Conservation (phyloP, 2,113 vertebrate genomes). For the Polypterus senegalus region DNA sequence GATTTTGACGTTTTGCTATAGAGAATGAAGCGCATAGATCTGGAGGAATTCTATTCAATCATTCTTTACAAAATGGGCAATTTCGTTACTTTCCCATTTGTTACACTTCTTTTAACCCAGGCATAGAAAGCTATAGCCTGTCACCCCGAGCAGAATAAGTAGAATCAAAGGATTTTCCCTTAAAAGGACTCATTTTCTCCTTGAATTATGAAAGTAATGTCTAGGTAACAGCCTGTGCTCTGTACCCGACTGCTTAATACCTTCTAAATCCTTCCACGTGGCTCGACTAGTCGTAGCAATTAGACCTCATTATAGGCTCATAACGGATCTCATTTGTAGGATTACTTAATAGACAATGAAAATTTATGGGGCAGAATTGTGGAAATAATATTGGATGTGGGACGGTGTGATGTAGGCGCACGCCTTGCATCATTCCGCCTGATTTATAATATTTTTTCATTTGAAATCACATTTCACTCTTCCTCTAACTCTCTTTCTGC, state of each 20-base stretch:
- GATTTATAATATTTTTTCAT: slow-evolving; percentile 38
- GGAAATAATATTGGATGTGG: slow-evolving; percentile 72
- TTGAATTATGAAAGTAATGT: slow-evolving; percentile 98
- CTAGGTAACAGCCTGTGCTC: slow-evolving; percentile 95
- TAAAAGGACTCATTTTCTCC: slow-evolving; percentile 98
- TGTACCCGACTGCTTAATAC: slow-evolving; percentile 95
- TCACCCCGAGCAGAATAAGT: slow-evolving; percentile 69
- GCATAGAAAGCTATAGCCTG: slow-evolving; percentile 61
- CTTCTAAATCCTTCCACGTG: slow-evolving; percentile 99
- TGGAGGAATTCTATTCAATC: slow-evolving; percentile 43
- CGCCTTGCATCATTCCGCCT: slow-evolving; percentile 66
- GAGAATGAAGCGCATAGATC: slow-evolving; percentile 11
- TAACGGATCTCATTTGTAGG: slow-evolving; percentile 92
- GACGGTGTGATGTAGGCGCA: slow-evolving; percentile 60
- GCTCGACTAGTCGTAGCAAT: slow-evolving; percentile 87
- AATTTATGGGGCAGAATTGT: slow-evolving; percentile 94
- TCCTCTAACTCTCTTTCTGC: slow-evolving; percentile 21
- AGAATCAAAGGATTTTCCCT: slow-evolving; percentile 79
- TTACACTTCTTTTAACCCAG: slow-evolving; percentile 54
- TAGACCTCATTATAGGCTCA: slow-evolving; percentile 99
- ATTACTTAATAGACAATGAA: slow-evolving; percentile 97
- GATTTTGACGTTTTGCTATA: too few species aligned
- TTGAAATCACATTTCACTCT: slow-evolving; percentile 33
- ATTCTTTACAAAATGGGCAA: slow-evolving; percentile 37
- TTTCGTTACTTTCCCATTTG: slow-evolving; percentile 56